A percentile compares a stretch with the other conserved stretches of the same genome.
phyloP scores from a whole-genome alignment of 2,113 vertebrate genomes.

The Peromyscus californicus region DNA sequence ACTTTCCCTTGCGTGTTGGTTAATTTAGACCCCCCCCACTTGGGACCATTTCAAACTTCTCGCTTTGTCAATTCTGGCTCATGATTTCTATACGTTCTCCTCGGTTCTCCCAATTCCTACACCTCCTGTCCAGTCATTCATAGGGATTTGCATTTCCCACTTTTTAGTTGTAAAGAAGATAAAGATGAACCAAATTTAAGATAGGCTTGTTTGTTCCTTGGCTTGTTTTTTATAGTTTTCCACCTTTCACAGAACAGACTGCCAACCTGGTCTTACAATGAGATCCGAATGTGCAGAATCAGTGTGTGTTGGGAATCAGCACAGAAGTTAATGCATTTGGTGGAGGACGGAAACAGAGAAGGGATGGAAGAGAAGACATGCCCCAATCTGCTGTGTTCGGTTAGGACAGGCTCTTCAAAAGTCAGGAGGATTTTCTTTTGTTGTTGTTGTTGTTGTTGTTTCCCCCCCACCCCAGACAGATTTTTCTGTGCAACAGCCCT shows the following conservation, averaged over 20 bases:
- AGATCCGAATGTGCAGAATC: background rate
- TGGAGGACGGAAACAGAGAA: background rate
- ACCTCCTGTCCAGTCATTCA: background rate
- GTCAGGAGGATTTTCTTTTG: background rate
- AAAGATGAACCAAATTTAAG: conserved; percentile 30
- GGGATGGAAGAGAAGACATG: background rate
- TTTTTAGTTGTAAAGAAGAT: conserved; percentile 13
- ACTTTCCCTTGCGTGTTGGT: background rate
- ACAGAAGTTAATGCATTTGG: background rate
- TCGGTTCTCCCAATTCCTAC: background rate
- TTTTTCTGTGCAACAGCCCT: background rate
- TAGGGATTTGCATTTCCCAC: background rate
- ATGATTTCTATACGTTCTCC: background rate
- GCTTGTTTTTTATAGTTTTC: background rate
- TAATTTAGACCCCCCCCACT: background rate
- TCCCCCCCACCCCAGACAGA: background rate
- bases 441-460: too few species aligned
- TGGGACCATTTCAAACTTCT: background rate
- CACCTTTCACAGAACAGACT: background rate
- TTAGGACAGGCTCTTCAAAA: conserved; percentile 6
- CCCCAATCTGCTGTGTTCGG: background rate
- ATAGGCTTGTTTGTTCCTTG: background rate
- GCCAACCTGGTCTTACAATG: background rate
- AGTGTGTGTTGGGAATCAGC: background rate
- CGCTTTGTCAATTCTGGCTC: background rate